Evolutionary conservation across 2,113 vertebrate genomes (phyloP).

Genomic region (Hippocampus abdominalis): DNA sequence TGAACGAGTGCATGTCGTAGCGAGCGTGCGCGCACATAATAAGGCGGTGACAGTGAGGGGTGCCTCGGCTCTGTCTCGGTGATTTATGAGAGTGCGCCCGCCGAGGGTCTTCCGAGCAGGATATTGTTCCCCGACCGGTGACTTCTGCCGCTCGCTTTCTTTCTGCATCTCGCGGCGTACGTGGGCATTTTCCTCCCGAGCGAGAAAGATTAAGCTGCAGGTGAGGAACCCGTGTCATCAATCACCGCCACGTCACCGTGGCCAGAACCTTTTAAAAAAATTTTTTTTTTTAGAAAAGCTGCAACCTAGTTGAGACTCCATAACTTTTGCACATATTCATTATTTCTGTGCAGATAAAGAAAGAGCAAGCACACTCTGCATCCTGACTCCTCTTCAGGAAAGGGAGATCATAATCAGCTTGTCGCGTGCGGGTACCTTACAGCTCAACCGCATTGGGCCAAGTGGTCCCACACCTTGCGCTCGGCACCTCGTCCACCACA

Average conservation of each 20-base stretch:
- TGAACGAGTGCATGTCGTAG: conserved; percentile 26
- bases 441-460: conserved; percentile 71
- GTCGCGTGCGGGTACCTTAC: conserved; percentile 43
- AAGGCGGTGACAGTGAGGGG: conserved; percentile 69
- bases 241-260: conserved; percentile 65
- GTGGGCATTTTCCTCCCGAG: conserved; percentile 46
- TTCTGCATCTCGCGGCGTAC: conserved; percentile 26
- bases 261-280: conserved; percentile 33
- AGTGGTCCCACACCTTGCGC: conserved; percentile 58
- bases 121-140: conserved; percentile 78
- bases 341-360: conserved; percentile 59
- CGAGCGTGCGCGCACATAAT: conserved; percentile 43
- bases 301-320: conserved; percentile 50
- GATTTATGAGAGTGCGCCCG: conserved; percentile 78
- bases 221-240: conserved; percentile 70
- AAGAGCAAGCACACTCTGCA: conserved; percentile 49
- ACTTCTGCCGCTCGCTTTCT: conserved; percentile 68
- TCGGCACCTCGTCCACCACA: conserved; percentile 64
- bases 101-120: conserved; percentile 76
- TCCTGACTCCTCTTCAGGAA: conserved; percentile 56
- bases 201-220: conserved; percentile 66
- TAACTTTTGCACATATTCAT: conserved; percentile 54
- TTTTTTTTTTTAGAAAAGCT: conserved; percentile 47
- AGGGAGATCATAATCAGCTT: conserved; percentile 66
- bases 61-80: conserved; percentile 76